Evolutionary conservation across 2,888 invertebrate genomes (phyloP).

Genomic region (Leptinotarsa haldemani): DNA sequence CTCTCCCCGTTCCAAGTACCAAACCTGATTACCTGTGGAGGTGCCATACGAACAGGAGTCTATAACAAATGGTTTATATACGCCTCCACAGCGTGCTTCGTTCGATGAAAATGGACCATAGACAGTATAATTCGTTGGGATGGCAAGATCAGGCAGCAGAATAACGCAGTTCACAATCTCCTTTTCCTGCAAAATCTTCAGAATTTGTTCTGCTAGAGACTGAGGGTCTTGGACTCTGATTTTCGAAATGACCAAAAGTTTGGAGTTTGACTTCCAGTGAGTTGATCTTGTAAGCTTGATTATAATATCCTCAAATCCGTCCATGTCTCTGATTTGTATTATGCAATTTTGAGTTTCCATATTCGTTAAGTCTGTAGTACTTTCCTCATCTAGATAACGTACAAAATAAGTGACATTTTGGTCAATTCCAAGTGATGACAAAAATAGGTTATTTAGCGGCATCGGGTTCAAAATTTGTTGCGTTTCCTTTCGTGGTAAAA

Average conservation of each 20-base stretch:
- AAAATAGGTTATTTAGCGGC: background rate
- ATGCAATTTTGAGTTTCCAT: background rate
- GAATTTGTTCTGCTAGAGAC: background rate
- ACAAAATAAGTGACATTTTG: background rate
- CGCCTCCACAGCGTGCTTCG: background rate
- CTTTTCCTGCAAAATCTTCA: background rate
- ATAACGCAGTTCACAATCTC: background rate
- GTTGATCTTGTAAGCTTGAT: background rate
- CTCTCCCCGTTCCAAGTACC: background rate
- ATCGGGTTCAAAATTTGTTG: background rate
- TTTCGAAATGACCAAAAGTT: background rate
- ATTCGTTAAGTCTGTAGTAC: background rate
- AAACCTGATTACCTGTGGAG: background rate
- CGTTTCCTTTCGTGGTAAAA: background rate
- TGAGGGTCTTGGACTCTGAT: background rate
- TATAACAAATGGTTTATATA: background rate
- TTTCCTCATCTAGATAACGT: background rate
- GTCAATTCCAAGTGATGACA: background rate
- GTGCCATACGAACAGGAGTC: background rate
- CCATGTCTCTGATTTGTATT: constrained; percentile 4
- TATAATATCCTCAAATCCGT: background rate
- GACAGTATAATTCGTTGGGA: background rate
- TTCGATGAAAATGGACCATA: background rate
- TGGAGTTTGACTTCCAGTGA: background rate
- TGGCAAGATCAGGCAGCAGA: background rate